These are phyloP conservation scores for Ophion obscuratus DNA, from an alignment of 2,888 invertebrate genomes.

Conservation along the genomic window DNA sequence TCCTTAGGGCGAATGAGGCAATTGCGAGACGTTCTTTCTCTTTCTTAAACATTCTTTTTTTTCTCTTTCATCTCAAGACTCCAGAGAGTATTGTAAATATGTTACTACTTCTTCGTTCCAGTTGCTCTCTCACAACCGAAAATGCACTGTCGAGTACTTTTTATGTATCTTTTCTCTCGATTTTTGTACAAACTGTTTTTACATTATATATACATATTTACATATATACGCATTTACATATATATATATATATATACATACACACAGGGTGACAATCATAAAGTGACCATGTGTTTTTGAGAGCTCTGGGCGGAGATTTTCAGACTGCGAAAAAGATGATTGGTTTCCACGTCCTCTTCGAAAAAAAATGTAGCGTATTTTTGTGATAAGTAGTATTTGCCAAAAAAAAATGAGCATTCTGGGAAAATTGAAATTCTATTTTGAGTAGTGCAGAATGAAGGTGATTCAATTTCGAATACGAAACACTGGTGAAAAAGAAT, in stretches of 20 bases:
- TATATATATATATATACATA: conserved; percentile 26
- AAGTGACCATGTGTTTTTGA: too few species aligned
- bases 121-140: conserved; percentile 66
- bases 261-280: too few species aligned
- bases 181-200: conserved; percentile 84
- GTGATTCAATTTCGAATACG: too few species aligned
- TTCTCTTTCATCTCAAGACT: conserved; percentile 40
- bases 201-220: conserved; percentile 74
- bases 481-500: too few species aligned
- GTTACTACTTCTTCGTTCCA: conserved; percentile 67
- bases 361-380: too few species aligned
- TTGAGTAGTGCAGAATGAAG: not conserved
- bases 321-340: too few species aligned
- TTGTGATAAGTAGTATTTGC: too few species aligned
- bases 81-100: conserved; percentile 61
- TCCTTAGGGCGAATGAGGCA: not conserved
- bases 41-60: conserved; percentile 13
- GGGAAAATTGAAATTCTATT: too few species aligned
- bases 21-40: conserved; percentile 8
- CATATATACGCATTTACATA: too few species aligned
- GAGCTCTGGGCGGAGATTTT: too few species aligned
- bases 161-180: conserved; percentile 80
- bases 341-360: too few species aligned
- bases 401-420: too few species aligned
- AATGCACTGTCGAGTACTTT: conserved; percentile 77